Conservation (phyloP, 2,888 invertebrate species). For the Ptychoptera contaminata region DNA sequence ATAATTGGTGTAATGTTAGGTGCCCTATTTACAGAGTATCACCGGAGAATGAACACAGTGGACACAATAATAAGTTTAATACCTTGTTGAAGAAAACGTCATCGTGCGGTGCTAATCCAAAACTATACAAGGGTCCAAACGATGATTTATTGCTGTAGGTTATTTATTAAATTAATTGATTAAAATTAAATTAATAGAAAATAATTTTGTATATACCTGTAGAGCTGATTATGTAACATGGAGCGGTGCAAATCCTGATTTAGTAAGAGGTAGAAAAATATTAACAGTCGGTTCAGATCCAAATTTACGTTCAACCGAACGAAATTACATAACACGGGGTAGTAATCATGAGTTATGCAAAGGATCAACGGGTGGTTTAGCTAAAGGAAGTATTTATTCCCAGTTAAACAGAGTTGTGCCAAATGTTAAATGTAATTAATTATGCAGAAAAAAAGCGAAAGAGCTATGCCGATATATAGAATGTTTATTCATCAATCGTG, state of each 20-base stretch:
- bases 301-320: slow-evolving; percentile 27
- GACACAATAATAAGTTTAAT: slow-evolving; percentile 21
- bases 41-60: slow-evolving; percentile 8
- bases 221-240: slow-evolving; percentile 72
- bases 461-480: no score
- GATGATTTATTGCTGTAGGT: slow-evolving; percentile 64
- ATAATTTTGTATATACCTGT: slow-evolving; percentile 8
- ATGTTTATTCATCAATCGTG: no score
- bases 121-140: slow-evolving; percentile 61
- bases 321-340: slow-evolving; percentile 42
- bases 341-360: slow-evolving; percentile 50
- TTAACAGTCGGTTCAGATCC: slow-evolving; percentile 40
- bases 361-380: slow-evolving; percentile 53
- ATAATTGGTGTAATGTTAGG: background rate
- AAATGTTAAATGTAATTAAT: slow-evolving; percentile 29
- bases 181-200: no score
- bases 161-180: slow-evolving; percentile 3
- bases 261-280: slow-evolving; percentile 35
- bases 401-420: slow-evolving; percentile 35
- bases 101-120: slow-evolving; percentile 52
- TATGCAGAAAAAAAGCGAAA: background rate
- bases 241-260: slow-evolving; percentile 60
- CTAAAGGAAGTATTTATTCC: slow-evolving; percentile 66
- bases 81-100: slow-evolving; percentile 24
- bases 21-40: slow-evolving; percentile 1